Evolutionary conservation across 2,113 vertebrate genomes (phyloP), one percentile per base, ranked within the genome.

Genomic region (Paraplagusia blochii): DNA sequence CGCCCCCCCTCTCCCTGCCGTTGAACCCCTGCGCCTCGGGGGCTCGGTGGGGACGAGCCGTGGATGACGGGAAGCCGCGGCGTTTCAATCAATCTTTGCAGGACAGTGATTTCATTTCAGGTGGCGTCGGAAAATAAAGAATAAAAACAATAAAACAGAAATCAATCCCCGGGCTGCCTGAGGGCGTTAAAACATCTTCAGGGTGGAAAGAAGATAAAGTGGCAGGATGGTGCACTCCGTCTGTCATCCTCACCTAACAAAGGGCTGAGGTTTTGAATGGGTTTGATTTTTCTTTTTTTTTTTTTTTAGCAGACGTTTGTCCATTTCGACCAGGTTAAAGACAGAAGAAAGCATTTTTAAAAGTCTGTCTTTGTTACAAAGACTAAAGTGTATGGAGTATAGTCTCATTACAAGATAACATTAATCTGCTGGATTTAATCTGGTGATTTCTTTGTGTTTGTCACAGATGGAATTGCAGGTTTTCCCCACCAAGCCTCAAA

Each of bases 91-190:
- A 88, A 54, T 62, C 58, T 64, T 68, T 67, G 52, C 76, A 72
- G 57, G 79, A 79, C 80, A 82, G 57, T 60, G 81, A 87, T 69
- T 84, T 82, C 74, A 77, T 69, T 56, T 44, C 54, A 39, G 44
- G 53, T 49, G 66, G 51, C 53, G 57, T 62, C 16, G 57, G n/a
- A n/a, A 38, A 71, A 83, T 84, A 78, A 85, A 69, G 77, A 82
- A 85, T 75, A 81, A 80, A 83, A 82, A 88, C 80, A 90, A 85
- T 88, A 82, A 85, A 79, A 81, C 55, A 65, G 44, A 81, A 85
- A 87, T 90, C 88, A 87, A 90, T 90, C 75, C 52, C 54, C 44
- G 35, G 52, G 4, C 51, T 33, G 52, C 86, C 85, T 58, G 12
- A 0, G 75, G 89, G 77, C 59, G 16, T 72, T 82, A 29, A 48